Conservation (phyloP, 1,140 invertebrate species). For the Hyles euphorbiae region DNA sequence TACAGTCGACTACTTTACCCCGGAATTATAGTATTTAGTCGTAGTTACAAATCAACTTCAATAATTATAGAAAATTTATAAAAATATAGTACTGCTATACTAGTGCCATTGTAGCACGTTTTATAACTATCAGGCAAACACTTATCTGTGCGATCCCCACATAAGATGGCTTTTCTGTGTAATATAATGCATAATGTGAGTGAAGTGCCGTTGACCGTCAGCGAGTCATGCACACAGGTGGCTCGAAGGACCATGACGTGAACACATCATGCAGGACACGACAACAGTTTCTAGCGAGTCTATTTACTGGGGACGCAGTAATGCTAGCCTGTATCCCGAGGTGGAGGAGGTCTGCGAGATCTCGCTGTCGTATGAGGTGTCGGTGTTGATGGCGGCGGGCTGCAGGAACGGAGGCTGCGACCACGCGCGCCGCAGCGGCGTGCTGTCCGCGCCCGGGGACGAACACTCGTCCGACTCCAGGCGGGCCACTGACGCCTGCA, state of each 20-base stretch:
- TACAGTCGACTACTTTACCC: too few species aligned
- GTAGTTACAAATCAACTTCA: too few species aligned
- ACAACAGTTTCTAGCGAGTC: constrained; percentile 71
- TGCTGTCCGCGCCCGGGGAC: constrained; percentile 42
- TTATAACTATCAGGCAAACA: too few species aligned
- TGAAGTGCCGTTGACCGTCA: too few species aligned
- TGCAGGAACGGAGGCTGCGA: constrained; percentile 45
- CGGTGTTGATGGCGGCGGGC: constrained; percentile 52
- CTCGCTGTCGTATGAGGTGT: constrained; percentile 87
- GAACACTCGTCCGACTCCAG: constrained; percentile 72
- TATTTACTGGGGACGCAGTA: constrained; percentile 71
- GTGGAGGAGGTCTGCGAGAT: constrained; percentile 86
- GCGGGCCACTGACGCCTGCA: constrained; percentile 29
- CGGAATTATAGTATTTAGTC: too few species aligned
- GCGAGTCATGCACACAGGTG: too few species aligned
- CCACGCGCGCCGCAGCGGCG: constrained; percentile 46
- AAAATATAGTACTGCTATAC: too few species aligned
- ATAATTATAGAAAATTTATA: too few species aligned
- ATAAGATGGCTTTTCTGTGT: too few species aligned
- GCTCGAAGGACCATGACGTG: background rate
- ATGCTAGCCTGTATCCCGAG: constrained; percentile 83
- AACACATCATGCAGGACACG: constrained; percentile 62
- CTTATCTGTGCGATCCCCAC: too few species aligned
- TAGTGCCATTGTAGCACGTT: too few species aligned
- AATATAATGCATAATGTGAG: too few species aligned